These are phyloP conservation scores for Rhipidura dahli DNA, from an alignment of 2,113 vertebrate species.

Conservation along the genomic window DNA sequence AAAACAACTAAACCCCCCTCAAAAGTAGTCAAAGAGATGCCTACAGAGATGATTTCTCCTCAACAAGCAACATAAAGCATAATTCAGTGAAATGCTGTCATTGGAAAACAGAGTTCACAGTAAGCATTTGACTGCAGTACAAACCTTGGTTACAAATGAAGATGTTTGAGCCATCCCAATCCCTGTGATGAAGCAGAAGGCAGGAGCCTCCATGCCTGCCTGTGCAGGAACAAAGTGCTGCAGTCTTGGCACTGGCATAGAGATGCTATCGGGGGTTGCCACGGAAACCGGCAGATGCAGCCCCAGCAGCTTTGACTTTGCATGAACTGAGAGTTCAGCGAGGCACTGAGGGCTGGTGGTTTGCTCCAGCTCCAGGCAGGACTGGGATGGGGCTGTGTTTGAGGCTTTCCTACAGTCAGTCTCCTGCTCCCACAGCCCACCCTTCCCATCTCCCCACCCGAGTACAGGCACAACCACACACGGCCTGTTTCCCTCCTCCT, in stretches of 20 bases:
- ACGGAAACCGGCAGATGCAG: not conserved
- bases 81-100: not conserved
- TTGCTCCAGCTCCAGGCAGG: not conserved
- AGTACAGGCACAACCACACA: not conserved
- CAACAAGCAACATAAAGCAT: not conserved
- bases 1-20: not conserved
- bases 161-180: not conserved
- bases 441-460: rapidly evolving
- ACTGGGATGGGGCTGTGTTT: not conserved
- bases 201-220: not conserved
- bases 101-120: not conserved
- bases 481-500: not conserved
- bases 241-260: not conserved
- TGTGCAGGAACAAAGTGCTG: not conserved
- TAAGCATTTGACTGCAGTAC: not conserved
- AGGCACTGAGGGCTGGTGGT: not conserved
- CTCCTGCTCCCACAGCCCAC: not conserved
- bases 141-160: not conserved
- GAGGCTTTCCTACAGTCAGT: not conserved
- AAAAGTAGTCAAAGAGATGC: not conserved
- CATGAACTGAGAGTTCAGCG: not conserved
- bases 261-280: conserved; percentile 29
- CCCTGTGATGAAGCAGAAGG: not conserved
- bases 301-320: conserved; percentile 21
- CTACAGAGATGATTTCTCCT: not conserved